A percentile compares a stretch with the other conserved stretches of the same genome.
Evolutionary conservation across 2,888 invertebrate species (phyloP).

Genomic region (Dynastes grantii): DNA sequence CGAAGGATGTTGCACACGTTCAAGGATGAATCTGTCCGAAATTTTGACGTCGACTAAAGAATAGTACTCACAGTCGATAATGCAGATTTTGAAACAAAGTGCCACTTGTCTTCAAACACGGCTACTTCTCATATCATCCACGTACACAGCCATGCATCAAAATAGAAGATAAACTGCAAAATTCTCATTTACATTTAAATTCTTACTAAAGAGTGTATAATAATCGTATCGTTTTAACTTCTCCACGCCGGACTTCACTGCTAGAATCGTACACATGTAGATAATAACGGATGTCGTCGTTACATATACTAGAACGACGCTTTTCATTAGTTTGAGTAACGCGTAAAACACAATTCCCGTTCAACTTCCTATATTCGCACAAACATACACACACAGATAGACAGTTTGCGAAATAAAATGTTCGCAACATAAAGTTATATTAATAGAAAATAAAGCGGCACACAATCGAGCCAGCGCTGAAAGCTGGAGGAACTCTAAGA

Average conservation of each 20-base stretch:
- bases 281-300: neutral
- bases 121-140: too few species aligned
- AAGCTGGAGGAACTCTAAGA: neutral
- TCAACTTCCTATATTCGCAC: neutral
- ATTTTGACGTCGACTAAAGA: too few species aligned
- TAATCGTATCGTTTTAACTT: neutral
- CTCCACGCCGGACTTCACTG: too few species aligned
- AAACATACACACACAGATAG: too few species aligned
- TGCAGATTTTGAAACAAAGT: too few species aligned
- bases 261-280: neutral
- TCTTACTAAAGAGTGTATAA: neutral
- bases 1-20: too few species aligned
- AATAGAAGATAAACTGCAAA: too few species aligned
- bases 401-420: slow-evolving; percentile 1
- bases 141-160: too few species aligned
- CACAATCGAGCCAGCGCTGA: neutral
- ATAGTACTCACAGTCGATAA: too few species aligned
- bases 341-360: neutral
- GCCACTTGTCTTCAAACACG: too few species aligned
- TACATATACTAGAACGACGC: neutral
- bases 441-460: slow-evolving; percentile 1
- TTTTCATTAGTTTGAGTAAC: neutral
- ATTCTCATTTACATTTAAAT: too few species aligned
- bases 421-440: neutral
- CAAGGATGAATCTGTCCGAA: too few species aligned